These are phyloP conservation scores for Thryonomys swinderianus DNA, from an alignment of 2,113 vertebrate genomes.

Conservation along the genomic window DNA sequence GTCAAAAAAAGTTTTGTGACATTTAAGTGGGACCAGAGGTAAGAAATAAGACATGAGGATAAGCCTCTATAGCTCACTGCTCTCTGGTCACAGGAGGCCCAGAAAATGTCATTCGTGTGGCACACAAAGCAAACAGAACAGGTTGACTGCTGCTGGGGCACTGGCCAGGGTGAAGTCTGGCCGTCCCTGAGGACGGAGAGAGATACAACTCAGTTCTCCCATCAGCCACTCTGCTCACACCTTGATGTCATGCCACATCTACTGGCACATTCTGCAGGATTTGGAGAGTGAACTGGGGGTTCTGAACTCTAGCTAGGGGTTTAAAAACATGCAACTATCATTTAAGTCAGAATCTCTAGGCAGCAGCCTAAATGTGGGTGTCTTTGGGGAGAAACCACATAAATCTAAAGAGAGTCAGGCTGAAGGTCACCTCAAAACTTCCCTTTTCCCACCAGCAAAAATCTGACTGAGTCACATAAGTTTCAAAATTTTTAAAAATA, in stretches of 20 bases:
- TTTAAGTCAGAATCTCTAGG: background rate
- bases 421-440: background rate
- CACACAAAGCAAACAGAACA: background rate
- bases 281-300: background rate
- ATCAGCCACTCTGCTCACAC: background rate
- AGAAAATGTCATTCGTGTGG: background rate
- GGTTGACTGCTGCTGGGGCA: background rate
- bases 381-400: background rate
- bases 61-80: background rate
- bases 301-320: background rate
- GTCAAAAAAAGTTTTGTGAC: background rate
- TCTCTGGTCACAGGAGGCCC: background rate
- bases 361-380: background rate
- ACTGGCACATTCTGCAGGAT: background rate
- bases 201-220: background rate
- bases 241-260: background rate
- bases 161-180: background rate
- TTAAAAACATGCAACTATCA: background rate
- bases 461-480: background rate
- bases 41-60: background rate
- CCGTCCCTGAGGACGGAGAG: background rate
- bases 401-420: background rate
- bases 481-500: background rate
- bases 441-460: background rate
- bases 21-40: background rate